These are phyloP conservation scores for Pristionchus entomophagus DNA, from an alignment of 2,888 invertebrate species.

Conservation along the genomic window DNA sequence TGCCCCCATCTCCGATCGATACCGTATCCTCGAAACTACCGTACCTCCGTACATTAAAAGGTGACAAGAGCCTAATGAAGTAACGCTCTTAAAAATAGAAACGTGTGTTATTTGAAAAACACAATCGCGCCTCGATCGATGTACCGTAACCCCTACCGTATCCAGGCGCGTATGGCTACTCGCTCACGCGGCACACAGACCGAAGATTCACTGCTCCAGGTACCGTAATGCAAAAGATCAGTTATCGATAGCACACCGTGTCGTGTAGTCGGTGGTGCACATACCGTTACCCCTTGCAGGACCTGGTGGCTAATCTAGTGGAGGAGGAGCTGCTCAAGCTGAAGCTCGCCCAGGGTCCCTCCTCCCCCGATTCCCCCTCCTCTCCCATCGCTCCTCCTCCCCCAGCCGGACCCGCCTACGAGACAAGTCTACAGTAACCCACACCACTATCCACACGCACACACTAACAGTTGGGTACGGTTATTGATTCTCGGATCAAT, in stretches of 20 bases:
- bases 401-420: slow-evolving; percentile 44
- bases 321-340: slow-evolving; percentile 45
- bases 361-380: not conserved
- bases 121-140: not conserved
- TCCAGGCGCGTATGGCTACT: slow-evolving; percentile 40
- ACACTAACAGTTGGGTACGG: not conserved
- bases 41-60: too few species aligned
- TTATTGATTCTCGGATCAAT: not conserved
- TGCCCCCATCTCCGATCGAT: too few species aligned
- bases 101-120: too few species aligned
- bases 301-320: slow-evolving; percentile 17
- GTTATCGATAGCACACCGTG: slow-evolving; percentile 1
- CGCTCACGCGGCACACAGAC: slow-evolving; percentile 56
- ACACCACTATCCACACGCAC: not conserved
- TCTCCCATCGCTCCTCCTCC: slow-evolving; percentile 5
- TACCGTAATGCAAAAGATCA: slow-evolving; percentile 32
- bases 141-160: not conserved
- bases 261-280: not conserved
- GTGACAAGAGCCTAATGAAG: too few species aligned
- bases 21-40: not conserved
- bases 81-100: too few species aligned
- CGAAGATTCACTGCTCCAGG: slow-evolving; percentile 60
- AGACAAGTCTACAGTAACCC: slow-evolving; percentile 47
- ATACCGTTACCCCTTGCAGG: not conserved
- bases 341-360: not conserved